Evolutionary conservation across 2,888 invertebrate genomes (phyloP).

Genomic region (Agapetus fuscipes): DNA sequence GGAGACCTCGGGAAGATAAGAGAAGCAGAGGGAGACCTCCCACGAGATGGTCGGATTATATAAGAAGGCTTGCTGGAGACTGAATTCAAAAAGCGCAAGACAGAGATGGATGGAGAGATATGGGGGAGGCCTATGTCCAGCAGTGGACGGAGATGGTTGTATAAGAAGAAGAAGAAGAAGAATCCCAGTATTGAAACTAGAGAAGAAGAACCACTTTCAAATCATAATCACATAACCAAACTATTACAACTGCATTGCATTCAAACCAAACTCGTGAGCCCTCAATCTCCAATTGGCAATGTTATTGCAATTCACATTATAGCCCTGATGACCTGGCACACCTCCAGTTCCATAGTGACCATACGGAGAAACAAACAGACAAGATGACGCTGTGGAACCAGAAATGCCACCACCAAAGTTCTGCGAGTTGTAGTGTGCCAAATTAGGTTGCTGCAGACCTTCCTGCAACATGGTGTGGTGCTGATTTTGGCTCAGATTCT

Average conservation of each 20-base stretch:
- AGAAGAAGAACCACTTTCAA: neutral
- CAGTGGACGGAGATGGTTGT: no score
- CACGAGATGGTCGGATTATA: no score
- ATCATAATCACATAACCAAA: slow-evolving; percentile 3
- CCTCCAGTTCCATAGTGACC: neutral
- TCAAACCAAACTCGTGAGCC: slow-evolving; percentile 49
- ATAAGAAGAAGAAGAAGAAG: no score
- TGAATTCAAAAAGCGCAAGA: no score
- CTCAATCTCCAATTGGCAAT: slow-evolving; percentile 45
- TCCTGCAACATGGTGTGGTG: slow-evolving; percentile 36
- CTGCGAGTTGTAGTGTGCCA: neutral
- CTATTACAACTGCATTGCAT: slow-evolving; percentile 35
- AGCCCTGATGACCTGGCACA: slow-evolving; percentile 27
- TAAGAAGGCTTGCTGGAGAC: no score
- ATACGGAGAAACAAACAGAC: neutral
- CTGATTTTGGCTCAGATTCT: slow-evolving; percentile 28
- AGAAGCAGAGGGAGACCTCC: no score
- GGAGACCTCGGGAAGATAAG: no score
- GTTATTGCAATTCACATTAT: slow-evolving; percentile 31
- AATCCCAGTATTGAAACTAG: no score
- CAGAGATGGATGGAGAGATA: no score
- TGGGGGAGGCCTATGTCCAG: no score
- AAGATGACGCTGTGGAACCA: neutral
- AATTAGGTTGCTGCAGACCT: slow-evolving; percentile 21
- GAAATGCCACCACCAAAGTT: no score